These are phyloP conservation scores for Halisarca cf. caerulea DNA, from an alignment of 37 sponge, comb jelly and placozoan species.

Conservation along the genomic window DNA sequence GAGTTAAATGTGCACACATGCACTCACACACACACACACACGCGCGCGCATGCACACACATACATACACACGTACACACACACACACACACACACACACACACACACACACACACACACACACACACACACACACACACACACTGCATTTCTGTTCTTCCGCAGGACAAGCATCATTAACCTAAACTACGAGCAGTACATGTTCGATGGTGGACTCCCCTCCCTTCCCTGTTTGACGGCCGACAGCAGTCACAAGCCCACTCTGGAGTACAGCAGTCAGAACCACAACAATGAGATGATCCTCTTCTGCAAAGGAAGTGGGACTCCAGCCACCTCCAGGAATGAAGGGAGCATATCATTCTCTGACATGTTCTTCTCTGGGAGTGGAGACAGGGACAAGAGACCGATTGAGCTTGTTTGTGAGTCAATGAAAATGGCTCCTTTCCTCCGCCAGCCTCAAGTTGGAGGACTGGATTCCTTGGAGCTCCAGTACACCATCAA, in stretches of 20 bases:
- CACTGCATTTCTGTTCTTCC: not conserved
- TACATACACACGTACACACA: no score
- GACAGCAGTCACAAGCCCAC: constrained; percentile 8
- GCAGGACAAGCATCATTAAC: constrained; percentile 23
- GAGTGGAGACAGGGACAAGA: not conserved
- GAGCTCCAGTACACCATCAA: not conserved
- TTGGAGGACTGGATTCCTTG: constrained; percentile 13
- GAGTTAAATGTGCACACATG: no score
- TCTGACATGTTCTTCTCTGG: not conserved
- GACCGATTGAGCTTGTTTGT: not conserved
- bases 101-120: no score
- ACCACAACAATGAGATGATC: constrained; percentile 27
- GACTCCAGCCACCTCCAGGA: not conserved
- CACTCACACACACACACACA: no score
- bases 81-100: no score
- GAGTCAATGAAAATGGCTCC: not conserved
- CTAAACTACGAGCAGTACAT: constrained; percentile 18
- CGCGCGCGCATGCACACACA: no score
- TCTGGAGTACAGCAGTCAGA: constrained; percentile 22
- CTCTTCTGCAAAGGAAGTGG: constrained; percentile 7
- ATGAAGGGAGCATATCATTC: not conserved
- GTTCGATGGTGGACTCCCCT: constrained; percentile 19
- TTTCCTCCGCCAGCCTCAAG: constrained; percentile 21
- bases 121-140: no score
- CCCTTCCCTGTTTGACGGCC: not conserved